Base-by-base conservation (phyloP, 2,113 vertebrate species). In the Oncorhynchus kisutch region DNA sequence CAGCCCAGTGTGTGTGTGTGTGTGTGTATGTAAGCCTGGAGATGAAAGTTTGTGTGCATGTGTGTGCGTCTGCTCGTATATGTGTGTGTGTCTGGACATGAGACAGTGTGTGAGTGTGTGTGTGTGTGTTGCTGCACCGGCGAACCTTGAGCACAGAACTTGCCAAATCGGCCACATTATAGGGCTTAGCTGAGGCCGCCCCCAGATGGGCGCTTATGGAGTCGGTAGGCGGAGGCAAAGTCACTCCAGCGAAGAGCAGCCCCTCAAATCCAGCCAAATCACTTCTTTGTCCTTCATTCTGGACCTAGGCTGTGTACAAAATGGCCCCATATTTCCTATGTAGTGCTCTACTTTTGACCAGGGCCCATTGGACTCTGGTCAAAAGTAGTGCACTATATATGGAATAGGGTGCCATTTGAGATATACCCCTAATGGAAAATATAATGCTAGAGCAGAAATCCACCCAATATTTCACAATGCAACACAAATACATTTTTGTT, bases 101-200 rank as follows among this genome's bases (percentile, higher is more conserved):
- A 8, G 34, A 39, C 34, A 39, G 77, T 51, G 7, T 13, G 70
- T 80, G 8, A 11, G 73, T 9, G 68, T 66, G 7, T 75, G 65
- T 22, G 65, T 31, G 48, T 51, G 73, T 72, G 75, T 74, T 81
- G 60, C 82, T 84, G 75, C 78, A 72, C 76, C 74, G 51, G 75
- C 75, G 74, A 89, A 85, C 86, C 87, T 91, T 91, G 82, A 57
- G 25, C 27, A 67, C 39, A 74, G 62, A 75, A 73, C 67, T 76
- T 93, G 92, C 93, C 93, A 93, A 92, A 90, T 91, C 82, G 73
- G 84, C 78, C 84, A 91, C 80, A 93, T 94, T 93, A 93, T 76
- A 80, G 81, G 88, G 88, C 90, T 94, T 92, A 91, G 89, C 86
- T 81, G 74, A 81, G 79, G 84, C 85, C 83, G 84, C 87, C 88